phyloP scores from a whole-genome alignment of 30 jellyfish, hydroid and myxozoan genomes.

The Euphysa ruthae region DNA sequence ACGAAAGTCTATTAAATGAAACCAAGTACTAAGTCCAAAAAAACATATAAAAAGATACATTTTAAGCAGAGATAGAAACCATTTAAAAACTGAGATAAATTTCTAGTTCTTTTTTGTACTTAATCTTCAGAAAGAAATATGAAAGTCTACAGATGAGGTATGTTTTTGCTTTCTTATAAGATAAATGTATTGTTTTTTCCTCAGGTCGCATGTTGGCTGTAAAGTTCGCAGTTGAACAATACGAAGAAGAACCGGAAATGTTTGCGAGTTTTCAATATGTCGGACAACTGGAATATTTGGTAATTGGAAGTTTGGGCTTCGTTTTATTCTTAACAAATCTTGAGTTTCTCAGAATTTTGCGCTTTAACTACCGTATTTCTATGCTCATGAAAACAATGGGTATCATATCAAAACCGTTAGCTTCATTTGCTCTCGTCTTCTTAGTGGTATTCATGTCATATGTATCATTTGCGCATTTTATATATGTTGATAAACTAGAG shows the following conservation, averaged over 20 bases:
- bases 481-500: conserved; percentile 57
- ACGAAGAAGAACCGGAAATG: conserved; percentile 67
- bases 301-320: conserved; percentile 73
- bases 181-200: conserved; percentile 52
- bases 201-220: conserved; percentile 78
- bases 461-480: conserved; percentile 55
- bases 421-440: conserved; percentile 67
- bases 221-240: conserved; percentile 75
- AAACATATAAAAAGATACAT: too few relatives aligned
- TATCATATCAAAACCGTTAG: conserved; percentile 55
- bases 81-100: too few relatives aligned
- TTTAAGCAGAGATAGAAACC: too few relatives aligned
- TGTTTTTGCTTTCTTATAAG: too few relatives aligned
- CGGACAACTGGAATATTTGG: conserved; percentile 77
- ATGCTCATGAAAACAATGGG: conserved; percentile 65
- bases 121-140: too few relatives aligned
- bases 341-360: conserved; percentile 74
- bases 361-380: conserved; percentile 70
- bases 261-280: conserved; percentile 75
- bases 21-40: too few relatives aligned
- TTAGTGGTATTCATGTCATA: conserved; percentile 61
- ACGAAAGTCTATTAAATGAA: too few relatives aligned
- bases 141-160: too few relatives aligned
- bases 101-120: too few relatives aligned
- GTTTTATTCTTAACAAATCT: conserved; percentile 77